Percentiles rank a stretch among this genome's conserved stretches.
phyloP scores from a whole-genome alignment of 2,113 vertebrate genomes.

The Crotalus helleri region DNA sequence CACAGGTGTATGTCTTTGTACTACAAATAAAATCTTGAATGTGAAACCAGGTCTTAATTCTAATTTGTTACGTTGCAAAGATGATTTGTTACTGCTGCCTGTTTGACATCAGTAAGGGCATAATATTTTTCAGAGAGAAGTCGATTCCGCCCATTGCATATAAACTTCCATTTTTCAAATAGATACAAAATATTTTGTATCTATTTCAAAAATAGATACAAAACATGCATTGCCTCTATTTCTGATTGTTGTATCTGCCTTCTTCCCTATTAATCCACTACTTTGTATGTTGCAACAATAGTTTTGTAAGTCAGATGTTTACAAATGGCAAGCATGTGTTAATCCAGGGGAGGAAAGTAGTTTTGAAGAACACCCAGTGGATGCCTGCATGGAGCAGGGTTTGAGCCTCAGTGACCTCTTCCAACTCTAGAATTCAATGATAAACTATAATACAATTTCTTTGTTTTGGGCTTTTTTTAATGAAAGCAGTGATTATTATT shows the following conservation, averaged over 20 bases:
- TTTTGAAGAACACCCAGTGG: not conserved
- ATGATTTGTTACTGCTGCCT: not conserved
- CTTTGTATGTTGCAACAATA: not conserved
- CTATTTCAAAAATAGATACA: not conserved
- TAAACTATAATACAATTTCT: not conserved
- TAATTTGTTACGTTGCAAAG: conserved; percentile 39
- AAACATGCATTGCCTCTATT: not conserved
- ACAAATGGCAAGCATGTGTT: not conserved
- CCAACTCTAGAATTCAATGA: not conserved
- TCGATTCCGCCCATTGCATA: not conserved
- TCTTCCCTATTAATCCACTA: not conserved
- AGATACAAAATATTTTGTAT: not conserved
- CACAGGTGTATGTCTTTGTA: conserved; percentile 53
- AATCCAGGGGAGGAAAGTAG: not conserved
- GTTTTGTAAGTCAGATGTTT: not conserved
- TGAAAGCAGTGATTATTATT: not conserved
- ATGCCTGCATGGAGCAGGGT: not conserved
- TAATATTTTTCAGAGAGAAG: not conserved
- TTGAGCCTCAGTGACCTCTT: not conserved
- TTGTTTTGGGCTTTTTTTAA: not conserved
- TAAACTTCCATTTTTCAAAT: conserved; percentile 2
- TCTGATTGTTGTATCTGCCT: not conserved
- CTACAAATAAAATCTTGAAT: conserved; percentile 65
- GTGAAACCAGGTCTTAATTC: conserved; percentile 48
- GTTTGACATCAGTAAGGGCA: not conserved